Conservation (phyloP, 2,888 invertebrate species). For the Melanchra persicariae region DNA sequence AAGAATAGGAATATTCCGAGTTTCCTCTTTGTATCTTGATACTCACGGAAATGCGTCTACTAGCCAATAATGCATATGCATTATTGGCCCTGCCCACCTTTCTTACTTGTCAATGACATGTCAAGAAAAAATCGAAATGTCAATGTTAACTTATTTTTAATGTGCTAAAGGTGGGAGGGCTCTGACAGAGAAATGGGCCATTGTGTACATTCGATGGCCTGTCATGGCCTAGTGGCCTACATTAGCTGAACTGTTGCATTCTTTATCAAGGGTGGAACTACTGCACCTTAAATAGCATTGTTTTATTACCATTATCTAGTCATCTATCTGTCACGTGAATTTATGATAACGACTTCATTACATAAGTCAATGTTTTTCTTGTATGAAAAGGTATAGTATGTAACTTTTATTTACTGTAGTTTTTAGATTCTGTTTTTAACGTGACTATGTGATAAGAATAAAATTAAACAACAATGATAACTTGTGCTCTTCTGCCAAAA, state of each 20-base stretch:
- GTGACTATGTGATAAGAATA: conserved; percentile 20
- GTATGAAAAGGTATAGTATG: neutral
- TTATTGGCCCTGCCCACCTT: neutral
- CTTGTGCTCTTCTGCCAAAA: neutral
- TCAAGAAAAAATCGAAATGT: conserved; percentile 26
- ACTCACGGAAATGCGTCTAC: neutral
- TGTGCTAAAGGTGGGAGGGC: conserved; percentile 14
- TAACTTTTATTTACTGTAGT: neutral
- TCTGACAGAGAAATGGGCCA: conserved; percentile 18
- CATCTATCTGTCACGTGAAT: conserved; percentile 11
- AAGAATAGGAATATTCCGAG: neutral
- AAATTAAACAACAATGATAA: neutral
- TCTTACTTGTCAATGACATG: conserved; percentile 6
- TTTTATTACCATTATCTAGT: conserved; percentile 17
- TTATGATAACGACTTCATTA: conserved; percentile 29
- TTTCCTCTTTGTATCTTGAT: neutral
- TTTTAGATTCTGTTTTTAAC: conserved; percentile 9
- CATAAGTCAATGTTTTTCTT: conserved; percentile 12
- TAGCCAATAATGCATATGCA: neutral
- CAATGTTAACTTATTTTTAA: conserved; percentile 42
- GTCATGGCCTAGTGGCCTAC: conserved; percentile 50
- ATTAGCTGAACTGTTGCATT: conserved; percentile 34
- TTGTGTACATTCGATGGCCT: conserved; percentile 38
- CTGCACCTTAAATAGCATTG: conserved; percentile 7
- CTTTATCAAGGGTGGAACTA: conserved; percentile 32